Evolutionary conservation across 2,888 invertebrate species (phyloP).

Genomic region (Chironomus tentans): DNA sequence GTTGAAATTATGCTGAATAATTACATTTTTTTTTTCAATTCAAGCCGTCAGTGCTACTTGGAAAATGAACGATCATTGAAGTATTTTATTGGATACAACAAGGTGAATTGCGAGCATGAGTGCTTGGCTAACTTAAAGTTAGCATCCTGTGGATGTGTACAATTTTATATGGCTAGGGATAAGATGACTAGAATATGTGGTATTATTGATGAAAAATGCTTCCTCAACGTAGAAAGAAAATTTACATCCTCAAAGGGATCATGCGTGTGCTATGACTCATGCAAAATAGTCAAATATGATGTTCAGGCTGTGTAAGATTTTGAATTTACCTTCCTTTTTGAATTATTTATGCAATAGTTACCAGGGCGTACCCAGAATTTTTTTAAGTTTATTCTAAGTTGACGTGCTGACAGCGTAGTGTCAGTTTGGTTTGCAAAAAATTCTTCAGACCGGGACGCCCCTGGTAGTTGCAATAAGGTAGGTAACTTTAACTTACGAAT

Average conservation of each 20-base stretch:
- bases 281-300: background rate
- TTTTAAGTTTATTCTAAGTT: no score
- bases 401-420: no score
- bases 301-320: no score
- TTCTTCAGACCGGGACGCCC: no score
- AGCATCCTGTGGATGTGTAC: background rate
- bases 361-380: no score
- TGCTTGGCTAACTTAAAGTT: background rate
- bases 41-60: background rate
- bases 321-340: no score
- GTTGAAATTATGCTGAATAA: no score
- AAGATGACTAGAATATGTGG: background rate
- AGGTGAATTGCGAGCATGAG: background rate
- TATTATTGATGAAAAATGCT: background rate
- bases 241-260: background rate
- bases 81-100: background rate
- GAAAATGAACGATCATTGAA: background rate
- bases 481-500: no score
- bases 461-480: no score
- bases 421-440: no score
- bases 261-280: background rate
- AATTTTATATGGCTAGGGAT: background rate
- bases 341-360: no score
- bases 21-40: background rate
- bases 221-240: background rate